Evolutionary conservation across 2,888 invertebrate genomes (phyloP).

Genomic region (Gastracanthus pulcherrimus): DNA sequence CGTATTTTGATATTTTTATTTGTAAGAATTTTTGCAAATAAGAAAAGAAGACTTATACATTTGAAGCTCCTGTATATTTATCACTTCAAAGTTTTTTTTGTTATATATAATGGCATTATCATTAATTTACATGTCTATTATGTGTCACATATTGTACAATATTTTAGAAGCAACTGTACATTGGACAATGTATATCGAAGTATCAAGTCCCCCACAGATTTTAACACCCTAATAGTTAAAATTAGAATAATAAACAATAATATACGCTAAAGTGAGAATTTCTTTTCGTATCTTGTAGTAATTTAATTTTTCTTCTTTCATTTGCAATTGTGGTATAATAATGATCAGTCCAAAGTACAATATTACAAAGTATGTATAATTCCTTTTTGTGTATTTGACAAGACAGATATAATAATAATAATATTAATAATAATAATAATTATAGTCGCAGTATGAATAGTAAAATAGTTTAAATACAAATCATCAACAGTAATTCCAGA

Average conservation of each 20-base stretch:
- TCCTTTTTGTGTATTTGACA: slow-evolving; percentile 54
- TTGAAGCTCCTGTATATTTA: slow-evolving; percentile 61
- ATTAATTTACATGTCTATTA: slow-evolving; percentile 74
- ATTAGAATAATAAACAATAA: slow-evolving; percentile 51
- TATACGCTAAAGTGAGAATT: slow-evolving; percentile 26
- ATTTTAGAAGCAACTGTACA: slow-evolving; percentile 71
- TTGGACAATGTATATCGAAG: slow-evolving; percentile 62
- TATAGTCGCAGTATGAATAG: slow-evolving; percentile 70
- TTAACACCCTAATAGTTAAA: slow-evolving; percentile 52
- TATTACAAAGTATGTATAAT: slow-evolving; percentile 45
- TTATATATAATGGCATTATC: slow-evolving; percentile 61
- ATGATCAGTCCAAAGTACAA: slow-evolving; percentile 53
- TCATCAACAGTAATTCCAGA: slow-evolving; percentile 68
- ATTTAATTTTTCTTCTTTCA: slow-evolving; percentile 16
- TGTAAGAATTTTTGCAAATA: slow-evolving; percentile 42
- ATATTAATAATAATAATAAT: slow-evolving; percentile 64
- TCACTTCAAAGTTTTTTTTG: slow-evolving; percentile 60
- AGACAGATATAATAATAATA: slow-evolving; percentile 64
- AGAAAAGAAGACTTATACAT: slow-evolving; percentile 41
- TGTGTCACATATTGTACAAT: slow-evolving; percentile 75
- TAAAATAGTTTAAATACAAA: slow-evolving; percentile 76
- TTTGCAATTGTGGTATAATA: slow-evolving; percentile 15
- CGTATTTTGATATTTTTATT: slow-evolving; percentile 56
- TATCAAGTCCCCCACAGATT: slow-evolving; percentile 59
- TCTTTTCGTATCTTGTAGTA: slow-evolving; percentile 29